Percentiles rank a stretch among this genome's conserved stretches.
Conservation (phyloP, 2,888 invertebrate genomes). For the Lamellibrachia satsuma region DNA sequence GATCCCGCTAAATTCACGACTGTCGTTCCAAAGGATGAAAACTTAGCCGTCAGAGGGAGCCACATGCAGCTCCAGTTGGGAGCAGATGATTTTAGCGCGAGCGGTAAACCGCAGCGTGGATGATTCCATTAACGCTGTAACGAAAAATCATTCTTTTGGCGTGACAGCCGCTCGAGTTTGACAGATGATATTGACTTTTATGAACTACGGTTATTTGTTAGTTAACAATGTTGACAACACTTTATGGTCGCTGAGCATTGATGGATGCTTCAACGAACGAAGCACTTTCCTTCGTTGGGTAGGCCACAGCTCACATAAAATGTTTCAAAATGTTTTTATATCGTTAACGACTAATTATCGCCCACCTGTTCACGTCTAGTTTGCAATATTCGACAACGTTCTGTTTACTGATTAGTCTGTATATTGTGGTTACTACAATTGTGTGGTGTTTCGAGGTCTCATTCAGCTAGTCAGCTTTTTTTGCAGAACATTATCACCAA, state of each 20-base stretch:
- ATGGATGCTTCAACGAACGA: neutral
- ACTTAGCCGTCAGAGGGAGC: too few species aligned
- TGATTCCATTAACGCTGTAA: too few species aligned
- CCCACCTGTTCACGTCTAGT: neutral
- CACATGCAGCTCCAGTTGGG: too few species aligned
- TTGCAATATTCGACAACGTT: neutral
- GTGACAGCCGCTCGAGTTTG: neutral
- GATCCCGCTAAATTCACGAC: too few species aligned
- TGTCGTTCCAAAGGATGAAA: too few species aligned
- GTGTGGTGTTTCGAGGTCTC: too few species aligned
- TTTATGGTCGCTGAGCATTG: neutral
- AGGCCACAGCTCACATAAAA: neutral
- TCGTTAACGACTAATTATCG: neutral
- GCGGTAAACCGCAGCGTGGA: too few species aligned
- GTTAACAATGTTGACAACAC: neutral
- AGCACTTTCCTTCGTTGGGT: neutral
- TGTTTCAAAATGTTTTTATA: neutral
- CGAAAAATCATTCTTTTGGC: neutral
- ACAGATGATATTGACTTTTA: neutral
- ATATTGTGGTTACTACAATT: too few species aligned
- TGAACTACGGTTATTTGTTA: neutral
- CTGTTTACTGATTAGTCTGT: too few species aligned
- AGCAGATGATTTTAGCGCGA: too few species aligned
- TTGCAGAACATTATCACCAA: too few species aligned
- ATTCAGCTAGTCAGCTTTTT: too few species aligned